Evolutionary conservation across 2,113 vertebrate genomes (phyloP).

Genomic region (Ceyx cyanopectus): DNA sequence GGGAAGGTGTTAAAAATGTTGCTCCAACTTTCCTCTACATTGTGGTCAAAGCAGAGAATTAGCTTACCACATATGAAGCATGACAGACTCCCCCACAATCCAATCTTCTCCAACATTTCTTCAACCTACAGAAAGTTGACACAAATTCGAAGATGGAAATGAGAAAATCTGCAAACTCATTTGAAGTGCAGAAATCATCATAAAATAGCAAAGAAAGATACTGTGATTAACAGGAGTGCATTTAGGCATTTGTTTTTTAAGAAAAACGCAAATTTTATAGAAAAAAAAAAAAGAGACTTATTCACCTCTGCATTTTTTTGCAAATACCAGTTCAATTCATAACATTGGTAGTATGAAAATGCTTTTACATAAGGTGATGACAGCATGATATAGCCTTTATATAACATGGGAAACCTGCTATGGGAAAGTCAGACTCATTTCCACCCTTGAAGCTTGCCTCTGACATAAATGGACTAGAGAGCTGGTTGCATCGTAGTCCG

Average conservation of each 20-base stretch:
- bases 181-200: neutral
- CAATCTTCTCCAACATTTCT: neutral
- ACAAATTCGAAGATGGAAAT: constrained; percentile 17
- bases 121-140: constrained; percentile 4
- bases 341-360: neutral
- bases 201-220: neutral
- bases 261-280: neutral
- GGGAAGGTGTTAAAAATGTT: neutral
- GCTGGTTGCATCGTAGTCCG: neutral
- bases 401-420: neutral
- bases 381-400: neutral
- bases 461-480: neutral
- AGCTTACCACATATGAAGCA: neutral
- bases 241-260: neutral
- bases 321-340: neutral
- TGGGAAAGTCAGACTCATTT: neutral
- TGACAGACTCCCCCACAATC: neutral
- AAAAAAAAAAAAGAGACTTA: neutral
- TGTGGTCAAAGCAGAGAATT: neutral
- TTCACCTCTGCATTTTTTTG: neutral
- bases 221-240: neutral
- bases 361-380: neutral
- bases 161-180: constrained; percentile 2
- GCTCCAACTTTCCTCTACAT: neutral
- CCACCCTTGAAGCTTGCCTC: neutral